Conservation (phyloP, 2,113 vertebrate species). For the Semnornis frantzii region DNA sequence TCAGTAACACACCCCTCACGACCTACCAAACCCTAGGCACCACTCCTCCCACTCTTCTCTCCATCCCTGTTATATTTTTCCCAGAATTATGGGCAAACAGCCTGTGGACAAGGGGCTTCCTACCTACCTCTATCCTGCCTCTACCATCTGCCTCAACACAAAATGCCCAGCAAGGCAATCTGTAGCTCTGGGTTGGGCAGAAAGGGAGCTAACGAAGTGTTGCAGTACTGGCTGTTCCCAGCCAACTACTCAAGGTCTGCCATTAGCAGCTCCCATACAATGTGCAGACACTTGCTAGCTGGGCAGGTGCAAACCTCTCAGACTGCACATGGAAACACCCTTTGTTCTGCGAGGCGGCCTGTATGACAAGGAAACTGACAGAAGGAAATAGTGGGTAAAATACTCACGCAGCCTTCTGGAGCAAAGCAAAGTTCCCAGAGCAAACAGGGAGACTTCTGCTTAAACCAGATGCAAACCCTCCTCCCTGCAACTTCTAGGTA, state of each 20-base stretch:
- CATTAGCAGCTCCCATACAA: background rate
- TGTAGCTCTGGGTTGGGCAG: background rate
- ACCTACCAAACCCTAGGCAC: background rate
- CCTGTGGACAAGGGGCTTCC: background rate
- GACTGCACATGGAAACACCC: background rate
- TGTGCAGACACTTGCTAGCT: rapidly evolving
- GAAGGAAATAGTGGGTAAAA: background rate
- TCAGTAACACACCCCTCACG: background rate
- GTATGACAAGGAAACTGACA: background rate
- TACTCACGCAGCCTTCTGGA: background rate
- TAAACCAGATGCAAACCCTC: background rate
- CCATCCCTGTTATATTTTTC: background rate
- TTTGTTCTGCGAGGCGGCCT: background rate
- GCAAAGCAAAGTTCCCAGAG: background rate
- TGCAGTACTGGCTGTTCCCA: background rate
- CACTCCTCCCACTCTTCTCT: background rate
- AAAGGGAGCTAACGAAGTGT: background rate
- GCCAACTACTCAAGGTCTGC: background rate
- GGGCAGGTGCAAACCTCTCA: background rate
- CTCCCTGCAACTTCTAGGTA: background rate
- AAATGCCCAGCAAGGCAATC: background rate
- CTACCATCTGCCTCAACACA: background rate
- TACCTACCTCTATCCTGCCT: background rate
- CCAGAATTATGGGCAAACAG: background rate
- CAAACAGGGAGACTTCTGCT: background rate